phyloP scores from a whole-genome alignment of 2,113 vertebrate genomes.

The Microtus richardsoni region DNA sequence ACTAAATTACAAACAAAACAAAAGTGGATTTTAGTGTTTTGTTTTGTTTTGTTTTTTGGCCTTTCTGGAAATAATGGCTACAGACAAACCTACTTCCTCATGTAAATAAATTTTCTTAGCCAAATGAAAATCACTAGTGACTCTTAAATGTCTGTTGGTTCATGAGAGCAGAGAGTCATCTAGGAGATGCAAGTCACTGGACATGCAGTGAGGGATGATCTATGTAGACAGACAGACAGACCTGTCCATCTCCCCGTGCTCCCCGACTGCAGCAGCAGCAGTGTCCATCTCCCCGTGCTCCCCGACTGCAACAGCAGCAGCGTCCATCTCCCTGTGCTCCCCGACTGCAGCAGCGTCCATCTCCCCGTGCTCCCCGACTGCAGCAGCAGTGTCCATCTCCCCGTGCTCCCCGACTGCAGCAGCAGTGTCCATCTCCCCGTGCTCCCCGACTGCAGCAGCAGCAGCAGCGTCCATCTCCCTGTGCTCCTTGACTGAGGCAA shows the following conservation, averaged over 20 bases:
- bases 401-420: neutral
- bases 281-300: neutral
- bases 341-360: neutral
- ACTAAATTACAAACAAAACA: neutral
- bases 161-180: neutral
- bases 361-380: neutral
- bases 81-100: slow-evolving; percentile 10
- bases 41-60: neutral
- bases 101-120: slow-evolving; percentile 16
- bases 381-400: neutral
- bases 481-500: neutral
- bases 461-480: neutral
- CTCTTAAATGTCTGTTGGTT: neutral
- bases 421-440: neutral
- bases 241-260: neutral
- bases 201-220: neutral
- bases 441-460: neutral
- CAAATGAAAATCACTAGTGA: neutral
- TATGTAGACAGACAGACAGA: neutral
- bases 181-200: too few relatives aligned
- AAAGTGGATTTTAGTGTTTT: too few relatives aligned
- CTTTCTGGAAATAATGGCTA: slow-evolving; percentile 36
- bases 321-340: too few relatives aligned
- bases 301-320: neutral
- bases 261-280: neutral